Percentiles rank a stretch among this genome's conserved stretches.
Evolutionary conservation across 2,113 vertebrate genomes (phyloP).

Genomic region (Pygoscelis adeliae): DNA sequence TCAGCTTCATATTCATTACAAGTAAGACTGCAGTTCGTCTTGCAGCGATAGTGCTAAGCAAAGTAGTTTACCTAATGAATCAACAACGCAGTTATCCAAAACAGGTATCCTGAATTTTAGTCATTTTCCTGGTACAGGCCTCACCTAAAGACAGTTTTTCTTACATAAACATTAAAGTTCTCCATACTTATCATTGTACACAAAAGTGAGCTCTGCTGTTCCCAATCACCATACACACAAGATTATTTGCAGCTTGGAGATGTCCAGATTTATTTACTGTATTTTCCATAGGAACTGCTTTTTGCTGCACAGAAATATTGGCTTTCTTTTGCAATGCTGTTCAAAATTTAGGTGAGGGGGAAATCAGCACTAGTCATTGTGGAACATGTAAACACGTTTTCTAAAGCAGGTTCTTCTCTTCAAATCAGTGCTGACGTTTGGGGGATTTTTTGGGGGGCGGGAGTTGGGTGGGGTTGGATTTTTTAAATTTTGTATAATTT

Average conservation of each 20-base stretch:
- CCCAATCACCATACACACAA: background rate
- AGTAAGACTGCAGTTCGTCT: background rate
- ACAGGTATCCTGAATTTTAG: background rate
- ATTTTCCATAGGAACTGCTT: background rate
- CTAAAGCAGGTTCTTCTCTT: slow-evolving; percentile 67
- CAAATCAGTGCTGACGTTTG: background rate
- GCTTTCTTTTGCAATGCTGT: background rate
- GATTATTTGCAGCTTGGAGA: background rate
- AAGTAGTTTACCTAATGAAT: background rate
- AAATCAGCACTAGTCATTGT: background rate
- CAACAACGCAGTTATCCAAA: background rate
- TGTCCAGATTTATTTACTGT: background rate
- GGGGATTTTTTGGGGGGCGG: fast-evolving
- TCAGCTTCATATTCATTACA: background rate
- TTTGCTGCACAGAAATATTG: background rate
- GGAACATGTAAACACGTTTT: background rate
- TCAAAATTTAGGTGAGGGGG: background rate
- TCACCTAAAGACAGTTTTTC: background rate
- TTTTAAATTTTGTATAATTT: background rate
- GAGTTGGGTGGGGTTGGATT: background rate
- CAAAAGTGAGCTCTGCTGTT: background rate
- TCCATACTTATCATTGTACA: background rate
- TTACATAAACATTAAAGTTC: background rate
- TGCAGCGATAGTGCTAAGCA: background rate
- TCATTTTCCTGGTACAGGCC: background rate